These are phyloP conservation scores for Cephalotes varians DNA, from an alignment of 2,888 invertebrate species.

Conservation along the genomic window DNA sequence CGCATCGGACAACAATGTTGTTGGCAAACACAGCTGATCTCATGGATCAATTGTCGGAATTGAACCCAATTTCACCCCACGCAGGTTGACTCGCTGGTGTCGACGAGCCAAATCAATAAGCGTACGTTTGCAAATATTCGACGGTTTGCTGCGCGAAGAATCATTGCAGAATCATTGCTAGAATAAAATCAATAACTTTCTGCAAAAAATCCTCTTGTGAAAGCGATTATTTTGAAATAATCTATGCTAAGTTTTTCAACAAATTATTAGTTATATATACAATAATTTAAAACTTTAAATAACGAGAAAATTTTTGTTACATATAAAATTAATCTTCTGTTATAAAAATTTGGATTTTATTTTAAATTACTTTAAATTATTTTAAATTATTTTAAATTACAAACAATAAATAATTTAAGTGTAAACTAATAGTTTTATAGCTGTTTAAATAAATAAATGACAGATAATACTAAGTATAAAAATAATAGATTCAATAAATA, in stretches of 20 bases:
- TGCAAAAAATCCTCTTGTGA: background rate
- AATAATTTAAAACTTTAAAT: background rate
- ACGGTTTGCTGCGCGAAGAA: background rate
- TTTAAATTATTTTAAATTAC: background rate
- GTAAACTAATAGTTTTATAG: background rate
- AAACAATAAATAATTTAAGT: background rate
- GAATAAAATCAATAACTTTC: background rate
- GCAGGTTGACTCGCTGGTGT: constrained; percentile 64
- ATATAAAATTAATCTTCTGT: background rate
- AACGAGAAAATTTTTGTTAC: background rate
- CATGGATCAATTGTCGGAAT: constrained; percentile 74
- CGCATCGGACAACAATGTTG: constrained; percentile 64
- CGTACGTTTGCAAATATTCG: constrained; percentile 25
- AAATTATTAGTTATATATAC: background rate
- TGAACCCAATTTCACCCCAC: constrained; percentile 72
- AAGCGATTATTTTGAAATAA: background rate
- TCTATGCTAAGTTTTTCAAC: background rate
- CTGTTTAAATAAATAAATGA: background rate
- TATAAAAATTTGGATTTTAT: background rate
- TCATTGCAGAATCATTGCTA: background rate
- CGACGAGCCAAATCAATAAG: constrained; percentile 67
- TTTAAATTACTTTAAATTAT: too few species aligned
- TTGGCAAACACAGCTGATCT: constrained; percentile 70
- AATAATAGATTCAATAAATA: background rate
- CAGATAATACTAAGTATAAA: background rate